Conservation (phyloP, 2,113 vertebrate species). For the Gallinago undulata region DNA sequence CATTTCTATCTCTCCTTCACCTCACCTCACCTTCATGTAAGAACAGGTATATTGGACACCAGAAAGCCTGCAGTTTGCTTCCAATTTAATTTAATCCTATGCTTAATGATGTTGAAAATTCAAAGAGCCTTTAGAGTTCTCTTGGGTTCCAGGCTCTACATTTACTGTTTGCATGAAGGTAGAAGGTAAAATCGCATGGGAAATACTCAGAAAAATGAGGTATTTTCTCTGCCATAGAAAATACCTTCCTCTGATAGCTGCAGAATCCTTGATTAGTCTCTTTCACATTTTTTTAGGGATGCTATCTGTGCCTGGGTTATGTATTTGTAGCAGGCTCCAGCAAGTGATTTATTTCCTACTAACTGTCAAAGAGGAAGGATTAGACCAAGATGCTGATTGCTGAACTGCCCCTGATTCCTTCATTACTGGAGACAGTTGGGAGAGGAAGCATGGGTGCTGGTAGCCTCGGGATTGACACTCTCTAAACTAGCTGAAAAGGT, state of each 20-base stretch:
- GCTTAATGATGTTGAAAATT: constrained; percentile 3
- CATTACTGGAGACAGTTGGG: background rate
- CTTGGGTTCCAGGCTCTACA: background rate
- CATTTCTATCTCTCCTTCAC: background rate
- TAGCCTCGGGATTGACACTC: background rate
- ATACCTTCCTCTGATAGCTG: background rate
- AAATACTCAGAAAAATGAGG: background rate
- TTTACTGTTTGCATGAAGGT: background rate
- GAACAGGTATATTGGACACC: background rate
- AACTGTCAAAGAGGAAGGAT: background rate
- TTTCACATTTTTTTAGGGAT: background rate
- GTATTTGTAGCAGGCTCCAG: background rate
- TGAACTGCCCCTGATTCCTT: background rate
- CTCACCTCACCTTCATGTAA: background rate
- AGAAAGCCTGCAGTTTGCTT: background rate
- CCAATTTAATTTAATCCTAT: background rate
- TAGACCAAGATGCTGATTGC: background rate
- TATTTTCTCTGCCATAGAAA: background rate
- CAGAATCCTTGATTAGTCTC: background rate
- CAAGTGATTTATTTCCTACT: background rate
- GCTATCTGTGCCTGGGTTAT: background rate
- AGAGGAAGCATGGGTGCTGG: background rate
- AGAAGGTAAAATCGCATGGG: background rate
- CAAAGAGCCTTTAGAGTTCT: background rate
- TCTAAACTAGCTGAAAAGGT: background rate